Evolutionary conservation across 2,888 invertebrate genomes (phyloP).

Genomic region (Yponomeuta malinellus): DNA sequence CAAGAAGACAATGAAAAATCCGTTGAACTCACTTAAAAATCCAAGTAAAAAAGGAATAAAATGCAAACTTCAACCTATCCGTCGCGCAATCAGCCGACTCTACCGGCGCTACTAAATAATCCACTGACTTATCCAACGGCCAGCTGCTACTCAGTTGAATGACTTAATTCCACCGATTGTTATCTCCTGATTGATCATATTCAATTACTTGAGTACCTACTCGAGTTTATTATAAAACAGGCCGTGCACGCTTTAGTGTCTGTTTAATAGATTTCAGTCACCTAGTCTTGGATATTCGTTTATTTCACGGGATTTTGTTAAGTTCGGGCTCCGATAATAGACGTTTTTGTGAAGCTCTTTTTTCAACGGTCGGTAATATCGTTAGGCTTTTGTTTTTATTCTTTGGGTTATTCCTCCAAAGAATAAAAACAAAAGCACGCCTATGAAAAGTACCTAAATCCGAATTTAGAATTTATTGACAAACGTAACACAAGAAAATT

Average conservation of each 20-base stretch:
- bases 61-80: constrained; percentile 14
- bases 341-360: too few species aligned
- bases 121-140: constrained; percentile 25
- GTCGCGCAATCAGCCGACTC: constrained; percentile 13
- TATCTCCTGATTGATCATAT: constrained; percentile 29
- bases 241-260: neutral
- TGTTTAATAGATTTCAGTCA: neutral
- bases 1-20: neutral
- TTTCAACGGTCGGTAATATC: too few species aligned
- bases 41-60: constrained; percentile 2
- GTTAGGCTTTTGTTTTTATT: too few species aligned
- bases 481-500: too few species aligned
- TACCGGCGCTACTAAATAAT: constrained; percentile 23
- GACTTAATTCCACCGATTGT: constrained; percentile 23
- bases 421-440: too few species aligned
- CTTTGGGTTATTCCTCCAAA: too few species aligned
- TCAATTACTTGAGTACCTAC: constrained; percentile 13
- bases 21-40: neutral
- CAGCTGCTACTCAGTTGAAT: constrained; percentile 26
- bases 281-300: neutral
- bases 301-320: too few species aligned
- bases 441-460: too few species aligned
- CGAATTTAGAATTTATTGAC: too few species aligned
- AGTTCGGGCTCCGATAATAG: too few species aligned
- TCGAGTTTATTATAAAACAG: neutral